These are phyloP conservation scores for Chamaetylas fuelleborni DNA, from an alignment of 2,113 vertebrate species.

Conservation along the genomic window DNA sequence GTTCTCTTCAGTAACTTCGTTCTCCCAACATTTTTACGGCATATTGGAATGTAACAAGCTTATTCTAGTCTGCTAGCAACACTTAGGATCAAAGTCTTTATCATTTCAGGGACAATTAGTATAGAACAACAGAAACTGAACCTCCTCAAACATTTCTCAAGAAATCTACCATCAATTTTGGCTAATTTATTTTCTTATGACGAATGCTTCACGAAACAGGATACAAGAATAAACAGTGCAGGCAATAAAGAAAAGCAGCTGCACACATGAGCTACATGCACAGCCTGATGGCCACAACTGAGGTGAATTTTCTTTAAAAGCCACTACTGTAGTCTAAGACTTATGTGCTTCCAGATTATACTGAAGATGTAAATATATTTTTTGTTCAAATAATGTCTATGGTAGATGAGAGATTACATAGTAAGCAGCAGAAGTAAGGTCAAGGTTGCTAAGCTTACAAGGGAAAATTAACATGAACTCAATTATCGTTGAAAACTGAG, in stretches of 20 bases:
- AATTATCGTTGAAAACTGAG: neutral
- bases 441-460: neutral
- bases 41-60: neutral
- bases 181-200: neutral
- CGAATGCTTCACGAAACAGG: neutral
- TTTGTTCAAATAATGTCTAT: neutral
- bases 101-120: neutral
- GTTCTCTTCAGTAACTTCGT: neutral
- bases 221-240: neutral
- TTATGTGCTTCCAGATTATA: neutral
- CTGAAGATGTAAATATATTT: neutral
- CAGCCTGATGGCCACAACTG: neutral
- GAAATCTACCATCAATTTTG: neutral
- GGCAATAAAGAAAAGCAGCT: neutral
- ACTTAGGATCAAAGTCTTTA: neutral
- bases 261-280: neutral
- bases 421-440: neutral
- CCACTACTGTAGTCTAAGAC: neutral
- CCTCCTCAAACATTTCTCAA: neutral
- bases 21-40: neutral
- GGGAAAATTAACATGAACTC: neutral
- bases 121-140: neutral
- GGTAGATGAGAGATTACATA: neutral
- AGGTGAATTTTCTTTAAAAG: neutral
- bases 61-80: neutral